A percentile compares a stretch with the other conserved stretches of the same genome.
phyloP scores from a whole-genome alignment of 2,797 vertebrate species.

The Tenualosa ilisha region DNA sequence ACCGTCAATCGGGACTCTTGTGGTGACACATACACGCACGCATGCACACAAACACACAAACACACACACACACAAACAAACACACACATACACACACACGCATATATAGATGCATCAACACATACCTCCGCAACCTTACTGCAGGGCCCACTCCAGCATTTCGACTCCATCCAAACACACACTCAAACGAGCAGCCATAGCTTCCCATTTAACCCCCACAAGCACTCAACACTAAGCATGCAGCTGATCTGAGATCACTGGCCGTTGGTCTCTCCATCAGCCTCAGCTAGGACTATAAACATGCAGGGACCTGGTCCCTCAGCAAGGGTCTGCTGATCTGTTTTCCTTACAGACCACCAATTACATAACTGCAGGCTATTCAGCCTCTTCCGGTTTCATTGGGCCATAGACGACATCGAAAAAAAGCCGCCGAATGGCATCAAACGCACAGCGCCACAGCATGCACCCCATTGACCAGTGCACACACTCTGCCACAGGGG shows the following conservation, averaged over 20 bases:
- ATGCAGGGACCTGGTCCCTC: too few relatives aligned
- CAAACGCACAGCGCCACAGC: background rate
- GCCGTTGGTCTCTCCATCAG: too few relatives aligned
- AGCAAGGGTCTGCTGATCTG: constrained; percentile 20
- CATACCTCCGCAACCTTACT: background rate
- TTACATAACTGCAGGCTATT: constrained; percentile 21
- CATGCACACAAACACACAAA: constrained; percentile 19
- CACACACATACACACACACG: constrained; percentile 5
- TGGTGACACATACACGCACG: background rate
- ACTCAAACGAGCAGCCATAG: background rate
- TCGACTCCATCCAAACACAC: background rate
- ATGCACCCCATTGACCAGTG: background rate
- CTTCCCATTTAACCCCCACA: background rate
- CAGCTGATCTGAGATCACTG: background rate
- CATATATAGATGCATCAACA: background rate
- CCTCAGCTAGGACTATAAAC: too few relatives aligned
- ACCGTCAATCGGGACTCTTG: background rate
- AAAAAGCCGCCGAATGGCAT: background rate
- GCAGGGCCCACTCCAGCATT: background rate
- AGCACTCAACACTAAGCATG: background rate
- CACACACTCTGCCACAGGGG: background rate
- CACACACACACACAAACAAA: constrained; percentile 17
- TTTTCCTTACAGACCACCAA: constrained; percentile 35
- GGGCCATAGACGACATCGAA: constrained; percentile 6
- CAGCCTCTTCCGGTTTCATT: constrained; percentile 28